These are phyloP conservation scores for Poliocrania exsul DNA, from an alignment of 2,797 vertebrate species.

Conservation along the genomic window DNA sequence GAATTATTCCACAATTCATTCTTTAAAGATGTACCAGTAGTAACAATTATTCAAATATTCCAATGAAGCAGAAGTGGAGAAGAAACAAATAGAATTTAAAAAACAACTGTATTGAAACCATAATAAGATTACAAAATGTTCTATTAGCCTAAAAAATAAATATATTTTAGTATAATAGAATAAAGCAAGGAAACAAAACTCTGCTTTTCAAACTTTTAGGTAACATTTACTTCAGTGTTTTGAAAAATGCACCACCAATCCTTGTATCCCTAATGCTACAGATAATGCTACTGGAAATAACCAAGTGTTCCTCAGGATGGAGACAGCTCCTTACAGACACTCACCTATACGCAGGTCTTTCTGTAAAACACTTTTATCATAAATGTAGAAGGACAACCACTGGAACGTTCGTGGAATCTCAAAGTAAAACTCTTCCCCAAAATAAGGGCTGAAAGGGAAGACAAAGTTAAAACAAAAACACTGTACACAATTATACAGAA, in stretches of 20 bases:
- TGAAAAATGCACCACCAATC: neutral
- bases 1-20: neutral
- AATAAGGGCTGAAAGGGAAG: constrained; percentile 88
- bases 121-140: neutral
- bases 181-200: neutral
- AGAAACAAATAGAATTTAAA: neutral
- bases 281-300: neutral
- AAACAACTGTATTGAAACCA: neutral
- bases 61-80: neutral
- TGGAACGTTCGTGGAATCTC: constrained; percentile 97
- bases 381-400: constrained; percentile 98
- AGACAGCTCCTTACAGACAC: constrained; percentile 4
- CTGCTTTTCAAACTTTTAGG: neutral
- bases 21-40: neutral
- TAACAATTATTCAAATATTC: neutral
- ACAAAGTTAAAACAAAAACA: neutral
- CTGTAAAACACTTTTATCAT: constrained; percentile 94
- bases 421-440: constrained; percentile 98
- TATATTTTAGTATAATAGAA: neutral
- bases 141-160: neutral
- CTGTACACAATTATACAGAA: neutral
- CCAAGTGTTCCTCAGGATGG: neutral
- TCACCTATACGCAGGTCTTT: constrained; percentile 93
- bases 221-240: neutral
- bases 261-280: neutral